Evolutionary conservation across 2,888 invertebrate genomes (phyloP).

Genomic region (Leucophenga montana): DNA sequence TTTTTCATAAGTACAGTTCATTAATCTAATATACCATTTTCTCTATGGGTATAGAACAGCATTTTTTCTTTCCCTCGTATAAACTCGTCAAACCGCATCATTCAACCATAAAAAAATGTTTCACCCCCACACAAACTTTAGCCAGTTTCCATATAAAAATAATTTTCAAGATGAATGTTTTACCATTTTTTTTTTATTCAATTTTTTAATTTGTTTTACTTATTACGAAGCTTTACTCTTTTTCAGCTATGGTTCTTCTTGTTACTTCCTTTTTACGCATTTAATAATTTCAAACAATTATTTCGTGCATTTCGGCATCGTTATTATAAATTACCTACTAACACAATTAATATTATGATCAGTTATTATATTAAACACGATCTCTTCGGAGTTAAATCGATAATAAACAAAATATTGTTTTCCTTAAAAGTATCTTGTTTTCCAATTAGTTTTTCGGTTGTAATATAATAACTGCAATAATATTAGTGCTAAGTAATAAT

Average conservation of each 20-base stretch:
- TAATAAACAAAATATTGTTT: too few relatives aligned
- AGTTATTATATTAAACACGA: conserved; percentile 11
- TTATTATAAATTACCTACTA: conserved; percentile 19
- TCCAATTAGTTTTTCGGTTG: not conserved
- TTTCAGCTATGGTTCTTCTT: not conserved
- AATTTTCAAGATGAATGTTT: too few relatives aligned
- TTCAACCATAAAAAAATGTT: too few relatives aligned
- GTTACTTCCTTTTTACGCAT: conserved; percentile 10
- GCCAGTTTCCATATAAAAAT: too few relatives aligned
- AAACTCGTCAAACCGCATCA: too few relatives aligned
- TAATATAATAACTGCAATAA: conserved; percentile 15
- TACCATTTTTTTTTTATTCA: conserved; percentile 14
- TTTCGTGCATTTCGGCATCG: not conserved
- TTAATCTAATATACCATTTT: too few relatives aligned
- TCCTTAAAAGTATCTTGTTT: too few relatives aligned
- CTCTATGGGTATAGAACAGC: too few relatives aligned
- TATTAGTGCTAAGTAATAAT: conserved; percentile 21
- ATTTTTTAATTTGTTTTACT: conserved; percentile 13
- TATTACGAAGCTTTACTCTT: conserved; percentile 6
- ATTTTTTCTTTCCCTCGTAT: too few relatives aligned
- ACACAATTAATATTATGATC: conserved; percentile 22
- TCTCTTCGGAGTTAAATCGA: not conserved
- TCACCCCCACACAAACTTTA: not conserved
- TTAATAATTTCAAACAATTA: conserved; percentile 10
- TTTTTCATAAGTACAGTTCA: too few relatives aligned